These are phyloP conservation scores for Xestia c-nigrum DNA, from an alignment of 2,888 invertebrate genomes.

Conservation along the genomic window DNA sequence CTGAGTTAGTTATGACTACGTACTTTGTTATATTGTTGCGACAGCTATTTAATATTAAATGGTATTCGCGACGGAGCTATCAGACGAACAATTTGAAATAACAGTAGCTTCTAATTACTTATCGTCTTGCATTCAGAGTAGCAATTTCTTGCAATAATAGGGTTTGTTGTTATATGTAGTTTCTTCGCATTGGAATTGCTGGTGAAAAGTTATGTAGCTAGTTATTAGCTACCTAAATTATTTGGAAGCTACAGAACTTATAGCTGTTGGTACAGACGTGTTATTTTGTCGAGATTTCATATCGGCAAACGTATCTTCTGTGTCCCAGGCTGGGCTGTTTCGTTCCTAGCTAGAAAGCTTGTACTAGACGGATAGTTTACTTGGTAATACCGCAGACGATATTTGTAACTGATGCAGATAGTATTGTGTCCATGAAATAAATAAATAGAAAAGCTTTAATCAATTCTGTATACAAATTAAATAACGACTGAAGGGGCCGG, in stretches of 20 bases:
- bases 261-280: neutral
- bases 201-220: neutral
- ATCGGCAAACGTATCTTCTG: neutral
- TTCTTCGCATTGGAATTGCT: neutral
- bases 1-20: conserved; percentile 41
- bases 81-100: conserved; percentile 24
- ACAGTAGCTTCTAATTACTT: conserved; percentile 30
- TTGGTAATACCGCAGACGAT: neutral
- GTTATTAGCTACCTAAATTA: neutral
- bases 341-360: neutral
- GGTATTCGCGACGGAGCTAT: conserved; percentile 3
- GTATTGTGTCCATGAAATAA: neutral
- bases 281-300: neutral
- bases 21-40: conserved; percentile 32
- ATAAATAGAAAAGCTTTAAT: no score
- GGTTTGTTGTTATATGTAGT: neutral
- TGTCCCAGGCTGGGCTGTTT: neutral
- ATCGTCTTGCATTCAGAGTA: conserved; percentile 12
- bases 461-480: no score
- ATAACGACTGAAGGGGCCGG: no score
- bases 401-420: neutral
- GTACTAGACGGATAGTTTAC: neutral
- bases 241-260: neutral
- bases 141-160: conserved; percentile 19
- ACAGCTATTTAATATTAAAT: conserved; percentile 32